A percentile compares a stretch with the other conserved stretches of the same genome.
These are phyloP conservation scores for Oncorhynchus nerka DNA, from an alignment of 2,113 vertebrate species.

Conservation along the genomic window DNA sequence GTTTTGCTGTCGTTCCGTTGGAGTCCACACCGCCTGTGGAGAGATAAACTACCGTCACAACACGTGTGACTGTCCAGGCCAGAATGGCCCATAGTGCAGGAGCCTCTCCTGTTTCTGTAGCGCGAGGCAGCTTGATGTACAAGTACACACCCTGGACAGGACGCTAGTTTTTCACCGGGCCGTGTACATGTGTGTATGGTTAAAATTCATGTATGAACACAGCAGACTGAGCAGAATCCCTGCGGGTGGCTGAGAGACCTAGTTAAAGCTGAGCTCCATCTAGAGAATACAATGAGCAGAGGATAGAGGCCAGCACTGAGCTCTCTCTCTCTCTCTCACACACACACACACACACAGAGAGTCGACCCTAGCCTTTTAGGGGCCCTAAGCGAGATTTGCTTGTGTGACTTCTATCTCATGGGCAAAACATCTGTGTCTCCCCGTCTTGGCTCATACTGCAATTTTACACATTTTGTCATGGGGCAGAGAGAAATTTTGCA, in stretches of 20 bases:
- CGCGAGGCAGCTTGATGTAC: not conserved
- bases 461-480: too few relatives aligned
- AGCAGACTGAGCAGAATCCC: conserved; percentile 3
- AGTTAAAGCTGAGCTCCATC: conserved; percentile 2
- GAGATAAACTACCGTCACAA: not conserved
- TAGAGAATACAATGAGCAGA: conserved; percentile 19
- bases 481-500: too few relatives aligned
- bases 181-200: conserved; percentile 12
- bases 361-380: too few relatives aligned
- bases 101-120: not conserved
- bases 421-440: too few relatives aligned
- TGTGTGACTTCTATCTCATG: too few relatives aligned
- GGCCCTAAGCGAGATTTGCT: too few relatives aligned
- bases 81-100: not conserved
- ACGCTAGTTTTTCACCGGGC: not conserved
- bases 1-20: conserved; percentile 34
- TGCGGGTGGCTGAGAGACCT: not conserved
- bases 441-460: too few relatives aligned
- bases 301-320: conserved; percentile 1
- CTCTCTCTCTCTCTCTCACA: conserved; percentile 8
- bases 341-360: conserved; percentile 6
- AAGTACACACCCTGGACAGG: too few relatives aligned
- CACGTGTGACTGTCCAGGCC: conserved; percentile 5
- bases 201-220: not conserved
- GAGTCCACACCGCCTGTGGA: conserved; percentile 39